Base-by-base conservation (phyloP, 2,888 invertebrate genomes). In the Deilephila elpenor region DNA sequence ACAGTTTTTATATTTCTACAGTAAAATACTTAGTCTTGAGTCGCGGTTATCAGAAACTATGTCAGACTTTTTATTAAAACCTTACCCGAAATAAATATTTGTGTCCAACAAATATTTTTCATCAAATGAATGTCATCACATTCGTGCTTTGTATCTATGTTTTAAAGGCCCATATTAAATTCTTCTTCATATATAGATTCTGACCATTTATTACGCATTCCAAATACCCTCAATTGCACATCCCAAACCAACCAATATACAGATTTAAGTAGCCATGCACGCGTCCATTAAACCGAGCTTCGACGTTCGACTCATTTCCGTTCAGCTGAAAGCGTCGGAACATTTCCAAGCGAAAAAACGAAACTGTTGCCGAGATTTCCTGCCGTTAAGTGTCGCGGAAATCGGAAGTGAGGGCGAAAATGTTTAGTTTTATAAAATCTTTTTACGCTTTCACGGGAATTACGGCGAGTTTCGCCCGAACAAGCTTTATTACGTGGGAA, bases 251-350 rank as follows among this genome's bases (percentile, higher is more conserved):
- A 37, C 37, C 53, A 19, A 53, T 1, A 17, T n/a, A n/a, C 19
- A 25, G 25, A 17, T 32, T 7, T 34, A 19, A 62, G 37, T 19
- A 62, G n/a, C 56, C 56, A 44, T 61, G 25, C 2, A 61, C 11
- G 37, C 64, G n/a, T 20, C 71, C 53, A 70, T 77, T 76, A 75
- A 74, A 73, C 71, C 70, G 53, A 74, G 74, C 76, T 77, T 79
- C 74, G 78, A 73, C n/a, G n/a, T 5, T 73, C 70, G 72, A 44
- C 74, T 81, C 77, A 81, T 82, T 79, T 82, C 81, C 84, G 70
- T 34, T 70, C 37, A 72, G 64, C 64, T 78, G 74, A 77, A 78
- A 80, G 78, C 53, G 3, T 37, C 75, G 71, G 72, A 76, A 61
- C 73, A 75, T 62, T 80, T n/a, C 74, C 72, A 76, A 25, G 64